Evolutionary conservation across 2,797 vertebrate genomes (phyloP), one percentile per base, ranked within the genome.

Genomic region (Mus minutoides): DNA sequence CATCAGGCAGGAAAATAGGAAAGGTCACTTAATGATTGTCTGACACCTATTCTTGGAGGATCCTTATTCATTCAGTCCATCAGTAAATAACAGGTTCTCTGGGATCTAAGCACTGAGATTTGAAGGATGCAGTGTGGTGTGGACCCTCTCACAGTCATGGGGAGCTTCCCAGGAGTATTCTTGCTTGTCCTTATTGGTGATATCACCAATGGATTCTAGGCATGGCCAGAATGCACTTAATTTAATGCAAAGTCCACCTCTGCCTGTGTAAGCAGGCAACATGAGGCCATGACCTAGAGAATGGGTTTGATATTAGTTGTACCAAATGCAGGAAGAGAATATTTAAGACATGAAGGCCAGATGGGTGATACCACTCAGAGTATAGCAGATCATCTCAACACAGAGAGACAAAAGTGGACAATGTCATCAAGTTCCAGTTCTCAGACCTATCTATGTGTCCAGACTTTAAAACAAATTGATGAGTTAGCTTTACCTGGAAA

Each of bases 111-210:
- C 56, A 43, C 80, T 5, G 8, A 4, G 37, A 43, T 19, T 5
- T 0, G 6, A 34, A 26, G 58, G 29, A 67, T 9, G 0, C 24
- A 43, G 16, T 4, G 49, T 87, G 29, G 29, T 4, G 0, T 37
- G 52, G 62, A 67, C 19, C 40, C 19, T 49, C 60, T 34, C 60
- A 64, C 60, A 49, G 43, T 67, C 19, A 34, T 0, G 1, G 60
- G 24, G 19, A n/a, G 29, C 82, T 85, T 85, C 40, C 46, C 49
- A 14, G 14, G 13, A 85, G 40, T 10, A 26, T 76, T 49, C 77
- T 21, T 43, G 4, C 3, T 31, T 11, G 85, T 73, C 34, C 67
- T 24, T 62, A 10, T 16, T 34, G 34, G 67, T 13, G 14, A 31
- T 37, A 8, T 34, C 87, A 71, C 60, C 43, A 54, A 0, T 37